Evolutionary conservation across 2,888 invertebrate genomes (phyloP), one percentile per base, ranked within the genome.

Genomic region (Nomada hirtipes): DNA sequence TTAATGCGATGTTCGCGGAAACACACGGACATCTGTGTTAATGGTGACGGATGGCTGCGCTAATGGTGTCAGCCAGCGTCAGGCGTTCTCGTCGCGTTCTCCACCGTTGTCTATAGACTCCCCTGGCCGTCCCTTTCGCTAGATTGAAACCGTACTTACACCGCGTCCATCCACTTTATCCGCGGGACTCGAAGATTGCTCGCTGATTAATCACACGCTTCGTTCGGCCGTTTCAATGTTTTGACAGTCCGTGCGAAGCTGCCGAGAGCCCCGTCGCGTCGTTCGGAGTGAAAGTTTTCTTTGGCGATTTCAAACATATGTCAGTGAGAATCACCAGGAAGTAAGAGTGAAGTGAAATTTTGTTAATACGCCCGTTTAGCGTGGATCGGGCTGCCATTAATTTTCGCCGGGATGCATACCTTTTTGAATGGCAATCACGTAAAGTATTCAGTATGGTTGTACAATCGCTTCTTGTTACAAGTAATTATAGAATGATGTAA

Each of bases 1-100:
- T 92, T 91, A 91, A 92, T 92, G 91, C 88, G 89, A 85, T 89
- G 89, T 90, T 91, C 90, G 88, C 90, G 90, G 90, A 87, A 89
- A 87, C 88, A 87, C 89, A 91, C 88, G 87, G 90, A 92, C 92
- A 92, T 92, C 90, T 92, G 92, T 91, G 92, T 92, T 92, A 92
- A 92, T 92, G 91, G 90, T 92, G 92, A 92, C 90, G 91, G 91
- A 92, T 92, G 89, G 89, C 82, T 81, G 85, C 85, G 89, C 89
- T 91, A 92, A 92, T 91, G 90, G 90, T 89, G 91, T 92, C 91
- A 89, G 88, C 87, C 86, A 83, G 79, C 88, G 89, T 87, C 87
- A 85, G 89, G 65, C 88, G 85, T 84, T 86, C 88, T 81, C 88
- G 85, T 84, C 87, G 86, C 86, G 83, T 86, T 85, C 88, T 87